Base-by-base conservation (phyloP, 2,113 vertebrate genomes). In the Carassius carassius region DNA sequence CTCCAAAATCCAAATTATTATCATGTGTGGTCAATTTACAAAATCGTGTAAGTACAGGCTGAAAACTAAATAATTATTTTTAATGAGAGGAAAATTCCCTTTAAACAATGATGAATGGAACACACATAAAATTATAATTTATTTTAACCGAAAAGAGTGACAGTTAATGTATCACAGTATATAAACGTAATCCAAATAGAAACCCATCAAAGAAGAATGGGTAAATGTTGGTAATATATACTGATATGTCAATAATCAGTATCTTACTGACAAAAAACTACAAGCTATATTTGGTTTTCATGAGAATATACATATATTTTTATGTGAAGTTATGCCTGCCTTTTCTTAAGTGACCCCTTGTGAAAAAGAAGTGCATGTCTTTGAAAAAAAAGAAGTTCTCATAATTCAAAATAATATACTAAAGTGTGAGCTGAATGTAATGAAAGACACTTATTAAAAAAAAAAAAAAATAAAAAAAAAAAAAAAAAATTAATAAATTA, bases 21-120 rank as follows among this genome's bases (percentile, higher is more conserved):
- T 91, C 90, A 88, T 91, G 91, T 91, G 91, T 83, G 90, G 93
- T 92, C 91, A 93, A 90, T 94, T 94, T 91, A 83, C 86, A 92
- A 82, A 92, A 91, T 92, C 90, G 91, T 91, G 87, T 90, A 91
- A 93, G 89, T 89, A 90, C 91, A 87, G 89, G 87, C 69, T 90
- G 78, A 88, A 92, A 93, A 91, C 86, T 80, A 81, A 90, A 90
- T 87, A 90, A 85, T 83, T 84, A 72, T 84, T 87, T 84, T 91
- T 13, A 17, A 89, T 88, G 83, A 78, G 87, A 73, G 85, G 89
- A 89, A 85, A 90, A 91, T 92, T 83, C 89, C 89, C 91, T 47
- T 82, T 86, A 90, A 90, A 87, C 69, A 81, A 82, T 84, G 83
- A 87, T 77, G 81, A 78, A 81, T 83, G 87, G 84, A 88, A 89